A percentile compares a stretch with the other conserved stretches of the same genome.
Evolutionary conservation across 2,113 vertebrate species (phyloP).

Genomic region (Phoxinus phoxinus): DNA sequence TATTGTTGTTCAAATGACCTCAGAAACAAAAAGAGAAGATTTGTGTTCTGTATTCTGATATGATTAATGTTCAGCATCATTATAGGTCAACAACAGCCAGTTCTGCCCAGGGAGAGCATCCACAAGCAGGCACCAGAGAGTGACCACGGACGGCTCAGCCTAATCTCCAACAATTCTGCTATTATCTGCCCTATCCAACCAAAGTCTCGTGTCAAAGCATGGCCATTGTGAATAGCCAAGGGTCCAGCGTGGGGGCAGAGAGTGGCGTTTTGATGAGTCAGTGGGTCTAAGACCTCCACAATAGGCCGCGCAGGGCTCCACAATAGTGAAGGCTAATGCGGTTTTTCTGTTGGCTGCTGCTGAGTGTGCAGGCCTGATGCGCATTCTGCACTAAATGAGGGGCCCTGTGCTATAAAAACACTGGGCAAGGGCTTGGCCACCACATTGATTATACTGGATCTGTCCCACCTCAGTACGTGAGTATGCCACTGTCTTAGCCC

Average conservation of each 20-base stretch:
- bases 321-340: slow-evolving; percentile 74
- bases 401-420: slow-evolving; percentile 77
- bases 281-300: slow-evolving; percentile 74
- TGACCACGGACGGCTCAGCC: slow-evolving; percentile 45
- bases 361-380: slow-evolving; percentile 78
- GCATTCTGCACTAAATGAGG: slow-evolving; percentile 60
- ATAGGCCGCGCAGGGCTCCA: slow-evolving; percentile 69
- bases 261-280: slow-evolving; percentile 74
- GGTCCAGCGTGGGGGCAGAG: slow-evolving; percentile 17
- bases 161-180: slow-evolving; percentile 76
- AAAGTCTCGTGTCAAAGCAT: slow-evolving; percentile 78
- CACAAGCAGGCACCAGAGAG: slow-evolving; percentile 12
- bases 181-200: slow-evolving; percentile 73
- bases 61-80: not conserved
- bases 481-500: slow-evolving; percentile 67
- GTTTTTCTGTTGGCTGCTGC: slow-evolving; percentile 75
- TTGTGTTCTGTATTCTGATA: not conserved
- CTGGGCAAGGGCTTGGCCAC: slow-evolving; percentile 59
- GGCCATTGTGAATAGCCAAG: slow-evolving; percentile 65
- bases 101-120: not conserved
- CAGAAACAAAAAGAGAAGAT: no score
- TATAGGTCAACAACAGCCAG: not conserved
- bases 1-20: not conserved
- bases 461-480: slow-evolving; percentile 79
- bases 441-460: slow-evolving; percentile 77